phyloP scores from a whole-genome alignment of 2,888 invertebrate species.

The Sialis lutaria region DNA sequence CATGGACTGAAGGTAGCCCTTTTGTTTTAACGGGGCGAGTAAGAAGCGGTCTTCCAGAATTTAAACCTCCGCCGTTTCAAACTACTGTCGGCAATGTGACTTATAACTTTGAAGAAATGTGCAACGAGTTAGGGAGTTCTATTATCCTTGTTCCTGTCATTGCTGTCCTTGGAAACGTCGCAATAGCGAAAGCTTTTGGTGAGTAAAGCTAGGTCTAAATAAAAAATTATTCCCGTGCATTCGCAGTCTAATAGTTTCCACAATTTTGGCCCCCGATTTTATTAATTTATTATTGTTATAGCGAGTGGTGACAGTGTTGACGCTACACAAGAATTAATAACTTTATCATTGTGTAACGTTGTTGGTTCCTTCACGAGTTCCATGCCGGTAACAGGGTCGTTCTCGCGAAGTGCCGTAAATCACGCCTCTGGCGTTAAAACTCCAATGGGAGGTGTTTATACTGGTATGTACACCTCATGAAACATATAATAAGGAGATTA shows the following conservation, averaged over 20 bases:
- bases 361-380: conserved; percentile 76
- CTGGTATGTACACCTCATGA: conserved; percentile 40
- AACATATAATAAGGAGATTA: too few relatives aligned
- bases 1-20: conserved; percentile 31
- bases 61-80: conserved; percentile 52
- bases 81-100: conserved; percentile 40
- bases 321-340: conserved; percentile 79
- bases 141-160: conserved; percentile 77
- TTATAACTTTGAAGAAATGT: conserved; percentile 47
- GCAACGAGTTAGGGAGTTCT: conserved; percentile 66
- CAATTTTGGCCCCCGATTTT: neutral
- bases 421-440: conserved; percentile 89
- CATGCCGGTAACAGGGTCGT: conserved; percentile 82
- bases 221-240: too few relatives aligned
- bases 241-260: too few relatives aligned
- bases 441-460: conserved; percentile 71
- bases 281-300: conserved; percentile 18
- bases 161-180: conserved; percentile 82
- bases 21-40: conserved; percentile 62
- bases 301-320: conserved; percentile 66
- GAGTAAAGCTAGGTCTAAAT: conserved; percentile 18
- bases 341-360: conserved; percentile 70
- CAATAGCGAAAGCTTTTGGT: conserved; percentile 91
- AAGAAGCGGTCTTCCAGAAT: conserved; percentile 52
- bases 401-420: conserved; percentile 82